A percentile compares a stretch with the other conserved stretches of the same genome.
These are phyloP conservation scores for Cyprinella venusta DNA, from an alignment of 2,797 vertebrate genomes.

Conservation along the genomic window DNA sequence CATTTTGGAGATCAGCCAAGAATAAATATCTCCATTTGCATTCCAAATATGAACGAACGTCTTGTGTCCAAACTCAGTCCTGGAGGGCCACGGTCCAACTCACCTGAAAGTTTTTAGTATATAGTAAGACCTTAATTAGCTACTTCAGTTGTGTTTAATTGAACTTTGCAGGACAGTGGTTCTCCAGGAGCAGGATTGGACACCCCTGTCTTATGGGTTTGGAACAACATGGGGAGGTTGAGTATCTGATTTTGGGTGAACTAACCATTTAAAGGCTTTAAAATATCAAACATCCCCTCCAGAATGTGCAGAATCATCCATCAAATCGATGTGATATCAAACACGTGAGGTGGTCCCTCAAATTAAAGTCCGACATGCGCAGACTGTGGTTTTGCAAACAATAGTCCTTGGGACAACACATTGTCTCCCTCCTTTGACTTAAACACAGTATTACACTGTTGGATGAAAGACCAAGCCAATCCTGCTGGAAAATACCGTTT, in stretches of 20 bases:
- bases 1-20: background rate
- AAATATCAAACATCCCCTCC: background rate
- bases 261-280: background rate
- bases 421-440: constrained; percentile 42
- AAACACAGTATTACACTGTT: constrained; percentile 1
- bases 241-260: background rate
- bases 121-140: too few species aligned
- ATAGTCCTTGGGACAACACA: constrained; percentile 28
- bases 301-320: background rate
- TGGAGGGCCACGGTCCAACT: too few species aligned
- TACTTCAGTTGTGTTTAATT: too few species aligned
- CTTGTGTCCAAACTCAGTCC: background rate
- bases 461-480: background rate
- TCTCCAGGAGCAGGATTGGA: too few species aligned
- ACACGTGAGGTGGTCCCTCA: background rate
- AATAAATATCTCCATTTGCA: background rate
- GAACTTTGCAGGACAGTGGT: too few species aligned
- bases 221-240: background rate
- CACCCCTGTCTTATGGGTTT: background rate
- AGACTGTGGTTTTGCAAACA: constrained; percentile 25
- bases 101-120: too few species aligned
- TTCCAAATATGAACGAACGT: background rate
- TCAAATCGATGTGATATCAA: background rate
- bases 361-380: background rate
- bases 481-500: background rate